phyloP scores from a whole-genome alignment of 2,113 vertebrate species.

The Alces alces region DNA sequence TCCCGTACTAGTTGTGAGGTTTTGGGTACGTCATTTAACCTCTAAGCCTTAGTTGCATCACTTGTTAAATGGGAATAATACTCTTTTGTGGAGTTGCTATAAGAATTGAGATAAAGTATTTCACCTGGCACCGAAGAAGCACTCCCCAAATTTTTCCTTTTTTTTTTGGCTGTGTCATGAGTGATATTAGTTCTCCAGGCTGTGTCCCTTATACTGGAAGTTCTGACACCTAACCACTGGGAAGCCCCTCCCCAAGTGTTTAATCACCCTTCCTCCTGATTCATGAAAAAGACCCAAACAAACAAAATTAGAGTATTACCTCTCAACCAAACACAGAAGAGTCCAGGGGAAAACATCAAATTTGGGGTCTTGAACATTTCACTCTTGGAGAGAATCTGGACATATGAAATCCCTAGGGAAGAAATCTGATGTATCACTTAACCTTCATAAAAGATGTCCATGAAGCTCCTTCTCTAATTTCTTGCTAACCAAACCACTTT shows the following conservation, averaged over 20 bases:
- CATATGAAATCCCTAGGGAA: background rate
- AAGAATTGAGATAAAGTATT: background rate
- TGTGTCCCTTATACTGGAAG: background rate
- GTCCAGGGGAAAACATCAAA: background rate
- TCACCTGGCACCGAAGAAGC: background rate
- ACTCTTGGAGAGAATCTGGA: background rate
- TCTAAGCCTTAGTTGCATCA: background rate
- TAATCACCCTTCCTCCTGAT: background rate
- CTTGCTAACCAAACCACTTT: background rate
- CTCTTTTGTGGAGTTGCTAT: background rate
- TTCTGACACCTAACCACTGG: background rate
- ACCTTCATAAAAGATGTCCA: background rate
- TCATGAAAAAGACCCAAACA: background rate
- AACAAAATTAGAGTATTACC: background rate
- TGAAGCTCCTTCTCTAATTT: background rate
- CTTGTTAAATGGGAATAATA: background rate
- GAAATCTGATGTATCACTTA: background rate
- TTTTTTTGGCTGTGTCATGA: background rate
- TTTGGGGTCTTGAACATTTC: background rate
- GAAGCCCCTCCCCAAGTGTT: background rate
- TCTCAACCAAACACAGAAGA: background rate
- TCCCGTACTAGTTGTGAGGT: background rate
- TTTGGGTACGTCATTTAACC: background rate
- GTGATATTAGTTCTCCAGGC: background rate
- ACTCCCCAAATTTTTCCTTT: background rate